Evolutionary conservation across 2,113 vertebrate genomes (phyloP), one percentile per base, ranked within the genome.

Genomic region (Arothron firmamentum): DNA sequence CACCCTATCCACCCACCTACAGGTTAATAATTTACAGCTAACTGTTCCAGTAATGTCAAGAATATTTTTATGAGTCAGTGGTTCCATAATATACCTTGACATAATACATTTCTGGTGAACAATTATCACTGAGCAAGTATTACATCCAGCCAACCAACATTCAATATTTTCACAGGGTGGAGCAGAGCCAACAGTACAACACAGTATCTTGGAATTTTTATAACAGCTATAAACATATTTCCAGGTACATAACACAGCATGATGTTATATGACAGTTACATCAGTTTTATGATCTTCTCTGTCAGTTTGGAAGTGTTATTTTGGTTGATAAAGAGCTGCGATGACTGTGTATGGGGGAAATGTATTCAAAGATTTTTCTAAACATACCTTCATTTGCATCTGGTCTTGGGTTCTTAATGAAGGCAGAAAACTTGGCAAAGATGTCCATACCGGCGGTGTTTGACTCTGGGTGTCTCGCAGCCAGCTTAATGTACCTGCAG

Each of bases 401-500:
- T 56, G 96, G 95, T 69, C 94, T 95, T 4, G 97, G 98, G 78
- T 99, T 99, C 84, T 99, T 99, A 76, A 99, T 98, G 74, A 85
- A 99, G 0, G 97, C 95, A 48, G 96, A 99, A 77, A 99, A 99
- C 86, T 98, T 99, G 83, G 97, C 97, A 80, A 99, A 99, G 74
- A 98, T 97, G 78, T 99, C 97, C 95, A 98, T 99, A 42, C 97
- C 97, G 64, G 96, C 91, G 19, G 96, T 96, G 90, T 98, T 98
- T 18, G 97, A 99, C 80, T 99, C 97, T 0, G 96, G 97, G 65
- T 99, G 95, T 76, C 94, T 93, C 63, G 95, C 92, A 64, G 93
- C 89, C 54, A 99, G 94, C 59, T 98, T 98, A 67, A 94, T 75
- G 85, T 92, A 97, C 72, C 85, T 87, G 53, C 61, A 73, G 20